phyloP scores from a whole-genome alignment of 2,797 vertebrate species.

The Bradypus variegatus region DNA sequence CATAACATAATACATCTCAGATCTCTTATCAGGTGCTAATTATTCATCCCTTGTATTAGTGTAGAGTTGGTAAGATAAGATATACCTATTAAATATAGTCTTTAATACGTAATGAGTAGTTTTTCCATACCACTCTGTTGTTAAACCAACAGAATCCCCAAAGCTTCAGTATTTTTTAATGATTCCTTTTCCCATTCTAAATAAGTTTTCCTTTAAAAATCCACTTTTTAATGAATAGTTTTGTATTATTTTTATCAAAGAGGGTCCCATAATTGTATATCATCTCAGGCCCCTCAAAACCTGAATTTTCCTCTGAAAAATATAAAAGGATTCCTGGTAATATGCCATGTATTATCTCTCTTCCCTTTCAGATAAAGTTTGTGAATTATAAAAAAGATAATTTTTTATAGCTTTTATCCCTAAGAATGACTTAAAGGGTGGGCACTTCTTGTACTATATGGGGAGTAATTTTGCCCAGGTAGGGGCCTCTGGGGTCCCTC shows the following conservation, averaged over 20 bases:
- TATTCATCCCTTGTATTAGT: no score
- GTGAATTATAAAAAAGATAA: not conserved
- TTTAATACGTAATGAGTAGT: no score
- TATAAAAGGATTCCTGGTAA: not conserved
- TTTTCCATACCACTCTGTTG: no score
- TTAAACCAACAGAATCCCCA: not conserved
- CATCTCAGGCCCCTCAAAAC: not conserved
- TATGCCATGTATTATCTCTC: not conserved
- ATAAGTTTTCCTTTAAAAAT: not conserved
- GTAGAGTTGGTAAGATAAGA: no score
- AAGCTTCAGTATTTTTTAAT: not conserved
- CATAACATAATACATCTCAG: no score
- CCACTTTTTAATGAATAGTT: not conserved
- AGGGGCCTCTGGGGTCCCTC: not conserved
- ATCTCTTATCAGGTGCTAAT: no score
- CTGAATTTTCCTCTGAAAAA: not conserved
- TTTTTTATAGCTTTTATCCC: not conserved
- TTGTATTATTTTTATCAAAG: not conserved
- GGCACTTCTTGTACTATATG: not conserved
- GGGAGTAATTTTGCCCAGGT: not conserved
- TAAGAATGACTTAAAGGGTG: not conserved
- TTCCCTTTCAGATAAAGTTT: not conserved
- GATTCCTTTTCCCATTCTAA: not conserved
- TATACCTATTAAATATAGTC: no score
- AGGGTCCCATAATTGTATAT: not conserved